These are phyloP conservation scores for Cheirogaleus major DNA, from an alignment of 2,797 vertebrate species.

Conservation along the genomic window DNA sequence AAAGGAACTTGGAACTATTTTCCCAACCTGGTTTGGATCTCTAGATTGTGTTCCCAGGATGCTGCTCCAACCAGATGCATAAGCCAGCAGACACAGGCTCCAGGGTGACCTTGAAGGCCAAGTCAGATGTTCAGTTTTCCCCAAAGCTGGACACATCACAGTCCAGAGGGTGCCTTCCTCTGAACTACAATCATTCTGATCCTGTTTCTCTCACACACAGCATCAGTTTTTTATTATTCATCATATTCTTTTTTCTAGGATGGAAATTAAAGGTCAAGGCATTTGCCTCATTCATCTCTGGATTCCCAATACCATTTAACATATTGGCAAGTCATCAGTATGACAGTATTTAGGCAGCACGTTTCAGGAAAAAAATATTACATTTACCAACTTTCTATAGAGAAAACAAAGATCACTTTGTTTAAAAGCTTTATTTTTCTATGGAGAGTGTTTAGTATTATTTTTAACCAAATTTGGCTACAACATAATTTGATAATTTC, in stretches of 20 bases:
- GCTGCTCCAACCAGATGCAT: background rate
- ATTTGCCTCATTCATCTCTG: background rate
- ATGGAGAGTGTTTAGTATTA: background rate
- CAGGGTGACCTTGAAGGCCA: background rate
- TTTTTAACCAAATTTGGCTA: background rate
- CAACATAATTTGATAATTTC: background rate
- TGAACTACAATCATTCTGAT: background rate
- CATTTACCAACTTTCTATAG: background rate
- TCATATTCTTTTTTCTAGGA: background rate
- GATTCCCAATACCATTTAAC: background rate
- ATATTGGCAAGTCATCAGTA: background rate
- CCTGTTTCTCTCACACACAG: background rate
- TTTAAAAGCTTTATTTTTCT: background rate
- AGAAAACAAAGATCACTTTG: background rate
- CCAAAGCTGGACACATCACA: background rate
- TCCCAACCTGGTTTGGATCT: background rate
- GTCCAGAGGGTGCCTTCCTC: background rate
- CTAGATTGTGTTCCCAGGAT: background rate
- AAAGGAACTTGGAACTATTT: background rate
- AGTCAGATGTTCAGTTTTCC: background rate
- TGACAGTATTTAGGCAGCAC: background rate
- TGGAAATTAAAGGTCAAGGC: background rate
- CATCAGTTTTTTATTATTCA: background rate
- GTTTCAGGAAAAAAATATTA: background rate
- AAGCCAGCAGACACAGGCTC: background rate